These are phyloP conservation scores for Gandaritis pyraliata DNA, from an alignment of 2,888 invertebrate species.

Conservation along the genomic window DNA sequence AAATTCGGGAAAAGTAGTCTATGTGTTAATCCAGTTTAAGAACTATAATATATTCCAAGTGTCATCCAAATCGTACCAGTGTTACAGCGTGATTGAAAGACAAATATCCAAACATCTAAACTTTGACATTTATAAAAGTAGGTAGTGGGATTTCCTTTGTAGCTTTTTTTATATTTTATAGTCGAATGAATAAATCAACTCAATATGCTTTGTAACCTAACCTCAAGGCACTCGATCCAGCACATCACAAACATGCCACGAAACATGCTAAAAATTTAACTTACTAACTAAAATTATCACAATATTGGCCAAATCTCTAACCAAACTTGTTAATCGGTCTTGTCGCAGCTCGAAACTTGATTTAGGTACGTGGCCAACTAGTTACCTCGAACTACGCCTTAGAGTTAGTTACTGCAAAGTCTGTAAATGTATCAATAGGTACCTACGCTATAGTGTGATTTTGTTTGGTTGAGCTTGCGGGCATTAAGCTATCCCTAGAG, in stretches of 20 bases:
- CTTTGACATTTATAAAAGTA: no score
- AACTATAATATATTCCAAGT: no score
- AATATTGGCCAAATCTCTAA: constrained; percentile 14
- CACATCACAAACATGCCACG: not conserved
- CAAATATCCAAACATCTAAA: no score
- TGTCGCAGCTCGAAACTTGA: constrained; percentile 25
- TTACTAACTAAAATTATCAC: not conserved
- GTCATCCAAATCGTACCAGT: no score
- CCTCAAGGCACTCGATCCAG: not conserved
- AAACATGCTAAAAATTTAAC: no score
- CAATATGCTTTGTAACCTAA: no score
- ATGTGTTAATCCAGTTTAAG: no score
- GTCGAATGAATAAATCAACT: no score
- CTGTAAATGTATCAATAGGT: constrained; percentile 27
- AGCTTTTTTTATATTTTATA: no score
- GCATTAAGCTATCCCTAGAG: constrained; percentile 45
- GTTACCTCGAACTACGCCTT: constrained; percentile 22
- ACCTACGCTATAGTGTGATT: constrained; percentile 24
- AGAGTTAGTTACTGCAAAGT: constrained; percentile 21
- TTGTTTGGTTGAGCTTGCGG: constrained; percentile 46
- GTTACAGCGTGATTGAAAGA: no score
- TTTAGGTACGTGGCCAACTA: constrained; percentile 25
- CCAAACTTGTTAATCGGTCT: constrained; percentile 26
- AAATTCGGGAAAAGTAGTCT: no score
- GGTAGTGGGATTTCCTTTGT: no score